These are phyloP conservation scores for Anoplopoma fimbria DNA, from an alignment of 2,113 vertebrate species.

Conservation along the genomic window DNA sequence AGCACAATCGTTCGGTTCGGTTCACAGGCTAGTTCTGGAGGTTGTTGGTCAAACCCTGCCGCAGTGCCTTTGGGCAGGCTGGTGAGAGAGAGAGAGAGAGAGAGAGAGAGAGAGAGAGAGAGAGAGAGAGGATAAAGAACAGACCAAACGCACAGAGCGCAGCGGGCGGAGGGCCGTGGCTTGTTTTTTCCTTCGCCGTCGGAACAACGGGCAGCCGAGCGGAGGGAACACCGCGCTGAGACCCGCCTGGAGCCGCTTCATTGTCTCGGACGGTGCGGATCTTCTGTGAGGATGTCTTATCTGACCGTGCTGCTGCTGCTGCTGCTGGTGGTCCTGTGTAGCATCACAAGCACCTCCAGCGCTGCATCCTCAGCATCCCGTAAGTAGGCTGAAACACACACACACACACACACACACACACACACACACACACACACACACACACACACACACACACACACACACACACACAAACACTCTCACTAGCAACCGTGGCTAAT, in stretches of 20 bases:
- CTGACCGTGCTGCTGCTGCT: conserved; percentile 28
- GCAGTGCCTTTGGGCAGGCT: background rate
- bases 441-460: conserved; percentile 2
- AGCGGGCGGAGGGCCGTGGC: conserved; percentile 10
- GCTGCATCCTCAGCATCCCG: conserved; percentile 62
- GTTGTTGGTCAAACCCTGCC: background rate
- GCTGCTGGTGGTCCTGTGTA: conserved; percentile 49
- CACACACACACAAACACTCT: conserved; percentile 18
- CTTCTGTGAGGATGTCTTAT: conserved; percentile 43
- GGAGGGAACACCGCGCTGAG: background rate
- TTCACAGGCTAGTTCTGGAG: background rate
- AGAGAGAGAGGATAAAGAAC: background rate
- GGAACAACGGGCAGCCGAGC: conserved; percentile 13
- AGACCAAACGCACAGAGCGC: background rate
- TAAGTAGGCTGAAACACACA: conserved; percentile 61
- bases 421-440: conserved; percentile 27
- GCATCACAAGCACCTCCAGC: conserved; percentile 55
- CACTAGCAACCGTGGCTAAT: conserved; percentile 5
- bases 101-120: background rate
- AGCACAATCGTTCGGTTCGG: background rate
- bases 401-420: conserved; percentile 5
- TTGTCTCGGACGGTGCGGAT: background rate
- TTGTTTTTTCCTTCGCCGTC: background rate
- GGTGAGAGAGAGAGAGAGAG: background rate
- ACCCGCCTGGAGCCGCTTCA: conserved; percentile 19